Conservation (phyloP, 2,113 vertebrate genomes). For the Cairina moschata region DNA sequence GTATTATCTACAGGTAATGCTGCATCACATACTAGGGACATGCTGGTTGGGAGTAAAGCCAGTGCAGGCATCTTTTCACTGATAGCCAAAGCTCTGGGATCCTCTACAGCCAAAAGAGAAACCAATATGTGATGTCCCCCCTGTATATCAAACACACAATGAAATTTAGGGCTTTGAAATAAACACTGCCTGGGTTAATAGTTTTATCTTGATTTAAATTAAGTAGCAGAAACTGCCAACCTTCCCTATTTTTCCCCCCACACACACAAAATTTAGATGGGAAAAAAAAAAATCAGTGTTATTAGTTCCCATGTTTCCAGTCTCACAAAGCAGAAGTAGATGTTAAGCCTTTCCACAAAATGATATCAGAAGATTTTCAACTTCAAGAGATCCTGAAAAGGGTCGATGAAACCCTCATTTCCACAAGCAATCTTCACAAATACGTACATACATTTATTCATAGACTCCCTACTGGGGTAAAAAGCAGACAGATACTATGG, state of each 20-base stretch:
- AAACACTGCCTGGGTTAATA: background rate
- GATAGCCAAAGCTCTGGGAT: background rate
- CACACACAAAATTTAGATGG: background rate
- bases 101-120: background rate
- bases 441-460: constrained; percentile 58
- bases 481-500: constrained; percentile 48
- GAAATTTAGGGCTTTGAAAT: background rate
- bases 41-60: background rate
- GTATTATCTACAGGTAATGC: fast-evolving
- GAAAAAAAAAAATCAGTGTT: no score
- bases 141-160: background rate
- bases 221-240: background rate
- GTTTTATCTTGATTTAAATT: background rate
- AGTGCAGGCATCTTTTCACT: background rate
- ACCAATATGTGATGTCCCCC: background rate
- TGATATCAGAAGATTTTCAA: background rate
- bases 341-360: background rate
- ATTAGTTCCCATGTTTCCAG: background rate
- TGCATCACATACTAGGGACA: background rate
- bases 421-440: constrained; percentile 27
- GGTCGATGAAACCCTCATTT: background rate
- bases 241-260: background rate
- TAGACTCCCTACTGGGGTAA: constrained; percentile 48
- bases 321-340: background rate
- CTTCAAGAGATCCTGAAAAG: background rate